A percentile compares a stretch with the other conserved stretches of the same genome.
phyloP scores from a whole-genome alignment of 2,888 invertebrate genomes.

The Caenorhabditis sp. region DNA sequence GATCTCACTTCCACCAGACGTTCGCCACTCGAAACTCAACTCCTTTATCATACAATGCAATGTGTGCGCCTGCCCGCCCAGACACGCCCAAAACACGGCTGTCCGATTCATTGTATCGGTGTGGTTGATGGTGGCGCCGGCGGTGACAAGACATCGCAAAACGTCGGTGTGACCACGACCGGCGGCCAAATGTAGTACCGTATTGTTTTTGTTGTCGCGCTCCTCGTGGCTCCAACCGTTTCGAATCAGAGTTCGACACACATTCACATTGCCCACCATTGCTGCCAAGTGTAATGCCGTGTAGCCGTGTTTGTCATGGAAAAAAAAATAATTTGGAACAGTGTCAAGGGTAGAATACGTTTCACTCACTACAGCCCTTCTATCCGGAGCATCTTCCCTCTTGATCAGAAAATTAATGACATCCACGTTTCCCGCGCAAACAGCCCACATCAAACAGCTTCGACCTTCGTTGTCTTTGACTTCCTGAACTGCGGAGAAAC shows the following conservation, averaged over 20 bases:
- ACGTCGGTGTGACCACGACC: conserved; percentile 62
- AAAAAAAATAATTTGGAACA: neutral
- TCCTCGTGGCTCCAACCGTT: conserved; percentile 53
- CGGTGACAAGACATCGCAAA: conserved; percentile 46
- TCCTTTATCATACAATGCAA: conserved; percentile 63
- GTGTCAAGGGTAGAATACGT: neutral
- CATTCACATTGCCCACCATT: conserved; percentile 56
- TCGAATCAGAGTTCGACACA: conserved; percentile 59
- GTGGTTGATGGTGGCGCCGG: conserved; percentile 51
- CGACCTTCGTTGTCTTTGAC: conserved; percentile 63
- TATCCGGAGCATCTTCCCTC: conserved; percentile 38
- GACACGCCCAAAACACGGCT: conserved; percentile 66
- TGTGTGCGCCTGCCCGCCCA: conserved; percentile 66
- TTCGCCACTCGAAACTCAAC: conserved; percentile 55
- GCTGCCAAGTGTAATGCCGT: conserved; percentile 66
- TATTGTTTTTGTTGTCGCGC: conserved; percentile 45
- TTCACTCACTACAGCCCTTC: conserved; percentile 35
- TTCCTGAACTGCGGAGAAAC: conserved; percentile 48
- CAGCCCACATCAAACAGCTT: conserved; percentile 69
- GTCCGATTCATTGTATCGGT: conserved; percentile 55
- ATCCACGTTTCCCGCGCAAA: conserved; percentile 59
- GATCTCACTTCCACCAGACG: conserved; percentile 28
- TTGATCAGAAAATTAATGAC: conserved; percentile 48
- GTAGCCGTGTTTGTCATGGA: conserved; percentile 49
- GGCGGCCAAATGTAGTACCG: conserved; percentile 64